Evolutionary conservation across 1,140 invertebrate genomes (phyloP).

Genomic region (Aculops lycopersici): DNA sequence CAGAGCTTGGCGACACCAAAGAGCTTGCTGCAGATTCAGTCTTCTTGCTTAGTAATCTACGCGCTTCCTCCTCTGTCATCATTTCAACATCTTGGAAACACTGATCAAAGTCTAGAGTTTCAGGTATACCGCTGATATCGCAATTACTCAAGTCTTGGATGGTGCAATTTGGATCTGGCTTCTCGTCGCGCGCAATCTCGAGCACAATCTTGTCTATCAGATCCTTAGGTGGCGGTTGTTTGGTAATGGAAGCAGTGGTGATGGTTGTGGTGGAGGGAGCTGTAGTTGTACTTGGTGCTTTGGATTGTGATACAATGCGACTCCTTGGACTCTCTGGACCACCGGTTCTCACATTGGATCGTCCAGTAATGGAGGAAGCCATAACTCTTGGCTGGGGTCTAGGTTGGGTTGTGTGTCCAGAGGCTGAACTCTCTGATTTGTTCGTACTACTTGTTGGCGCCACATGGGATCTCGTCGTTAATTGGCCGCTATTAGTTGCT

Average conservation of each 20-base stretch:
- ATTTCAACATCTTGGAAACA: conserved; percentile 11
- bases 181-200: conserved; percentile 2
- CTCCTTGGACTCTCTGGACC: neutral
- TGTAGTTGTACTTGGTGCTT: neutral
- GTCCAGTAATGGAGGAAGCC: neutral
- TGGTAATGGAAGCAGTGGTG: neutral
- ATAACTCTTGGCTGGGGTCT: neutral
- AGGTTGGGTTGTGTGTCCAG: neutral
- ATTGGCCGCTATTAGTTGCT: no score
- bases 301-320: neutral
- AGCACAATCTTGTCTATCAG: conserved; percentile 7
- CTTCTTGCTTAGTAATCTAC: conserved; percentile 11
- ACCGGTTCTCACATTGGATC: neutral
- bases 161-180: neutral
- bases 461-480: no score
- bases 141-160: conserved; percentile 6
- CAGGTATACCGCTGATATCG: conserved; percentile 8
- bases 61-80: conserved; percentile 14
- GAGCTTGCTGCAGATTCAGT: neutral
- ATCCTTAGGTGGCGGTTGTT: conserved; percentile 5
- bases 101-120: conserved; percentile 8
- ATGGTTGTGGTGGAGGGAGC: neutral
- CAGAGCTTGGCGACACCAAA: conserved; percentile 29
- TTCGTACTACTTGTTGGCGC: no score
- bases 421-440: no score